A percentile compares a stretch with the other conserved stretches of the same genome.
phyloP scores from a whole-genome alignment of 2,888 invertebrate genomes.

The Molorchus minor region DNA sequence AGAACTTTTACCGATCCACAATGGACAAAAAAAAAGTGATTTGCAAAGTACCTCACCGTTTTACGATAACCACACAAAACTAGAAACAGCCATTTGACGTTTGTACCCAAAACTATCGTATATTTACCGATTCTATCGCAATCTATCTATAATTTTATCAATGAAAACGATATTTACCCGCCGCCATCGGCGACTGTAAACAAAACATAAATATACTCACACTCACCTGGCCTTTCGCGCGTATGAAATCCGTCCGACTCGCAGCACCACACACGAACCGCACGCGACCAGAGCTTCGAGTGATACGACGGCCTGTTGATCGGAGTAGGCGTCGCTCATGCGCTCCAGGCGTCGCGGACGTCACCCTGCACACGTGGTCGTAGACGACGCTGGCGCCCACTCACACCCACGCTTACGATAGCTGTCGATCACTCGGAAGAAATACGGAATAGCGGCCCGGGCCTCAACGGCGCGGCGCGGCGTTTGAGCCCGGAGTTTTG shows the following conservation, averaged over 20 bases:
- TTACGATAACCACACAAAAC: no score
- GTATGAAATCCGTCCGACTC: background rate
- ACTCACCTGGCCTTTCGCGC: slow-evolving; percentile 15
- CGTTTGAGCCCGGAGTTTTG: no score
- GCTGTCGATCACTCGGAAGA: slow-evolving; percentile 11
- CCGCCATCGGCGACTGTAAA: background rate
- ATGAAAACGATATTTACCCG: background rate
- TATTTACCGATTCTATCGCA: background rate
- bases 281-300: slow-evolving; percentile 10
- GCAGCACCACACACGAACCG: slow-evolving; percentile 13
- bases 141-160: background rate
- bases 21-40: no score
- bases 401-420: slow-evolving; percentile 11
- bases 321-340: slow-evolving; percentile 12
- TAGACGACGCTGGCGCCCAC: slow-evolving; percentile 17
- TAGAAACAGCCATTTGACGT: no score
- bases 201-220: background rate
- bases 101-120: no score
- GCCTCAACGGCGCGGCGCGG: background rate
- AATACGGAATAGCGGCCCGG: slow-evolving; percentile 1
- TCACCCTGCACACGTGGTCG: slow-evolving; percentile 5
- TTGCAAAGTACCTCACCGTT: no score
- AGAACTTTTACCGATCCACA: no score
- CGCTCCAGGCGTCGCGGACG: slow-evolving; percentile 14
- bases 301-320: slow-evolving; percentile 21